A percentile compares a stretch with the other conserved stretches of the same genome.
These are phyloP conservation scores for Papilio gigon DNA, from an alignment of 2,888 invertebrate genomes.

Conservation along the genomic window DNA sequence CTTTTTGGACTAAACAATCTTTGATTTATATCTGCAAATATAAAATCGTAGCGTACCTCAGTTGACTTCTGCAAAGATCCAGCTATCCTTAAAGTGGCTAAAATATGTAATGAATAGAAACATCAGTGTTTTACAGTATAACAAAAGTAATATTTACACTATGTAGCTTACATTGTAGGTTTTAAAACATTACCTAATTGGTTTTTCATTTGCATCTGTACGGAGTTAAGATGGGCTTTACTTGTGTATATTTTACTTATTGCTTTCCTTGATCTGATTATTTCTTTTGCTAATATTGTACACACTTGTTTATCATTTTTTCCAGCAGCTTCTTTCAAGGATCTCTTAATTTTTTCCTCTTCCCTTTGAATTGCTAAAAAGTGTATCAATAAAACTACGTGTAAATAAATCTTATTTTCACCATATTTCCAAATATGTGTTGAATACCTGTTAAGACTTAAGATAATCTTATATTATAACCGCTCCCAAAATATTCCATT, in stretches of 20 bases:
- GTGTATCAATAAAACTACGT: too few species aligned
- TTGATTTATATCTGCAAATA: too few species aligned
- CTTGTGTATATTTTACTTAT: constrained; percentile 96
- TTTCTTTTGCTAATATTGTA: constrained; percentile 95
- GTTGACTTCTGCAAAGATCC: constrained; percentile 97
- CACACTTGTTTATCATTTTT: constrained; percentile 98
- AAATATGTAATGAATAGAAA: constrained; percentile 41
- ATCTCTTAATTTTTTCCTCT: constrained; percentile 97
- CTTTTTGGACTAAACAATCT: too few species aligned
- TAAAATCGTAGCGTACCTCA: too few species aligned
- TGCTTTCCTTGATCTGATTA: constrained; percentile 93
- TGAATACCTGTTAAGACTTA: neutral
- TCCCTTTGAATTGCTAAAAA: constrained; percentile 94
- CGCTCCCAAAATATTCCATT: too few species aligned
- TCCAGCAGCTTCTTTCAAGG: constrained; percentile 96
- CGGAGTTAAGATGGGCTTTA: constrained; percentile 98
- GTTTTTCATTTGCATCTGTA: constrained; percentile 98
- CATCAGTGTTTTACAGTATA: too few species aligned
- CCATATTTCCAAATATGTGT: neutral
- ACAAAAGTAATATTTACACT: too few species aligned
- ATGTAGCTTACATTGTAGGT: neutral
- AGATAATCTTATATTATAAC: too few species aligned
- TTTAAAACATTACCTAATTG: constrained; percentile 87
- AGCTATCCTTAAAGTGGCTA: constrained; percentile 96
- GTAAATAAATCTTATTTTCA: neutral